Base-by-base conservation (phyloP, 1,140 invertebrate species). In the Andrena cerasifolii region DNA sequence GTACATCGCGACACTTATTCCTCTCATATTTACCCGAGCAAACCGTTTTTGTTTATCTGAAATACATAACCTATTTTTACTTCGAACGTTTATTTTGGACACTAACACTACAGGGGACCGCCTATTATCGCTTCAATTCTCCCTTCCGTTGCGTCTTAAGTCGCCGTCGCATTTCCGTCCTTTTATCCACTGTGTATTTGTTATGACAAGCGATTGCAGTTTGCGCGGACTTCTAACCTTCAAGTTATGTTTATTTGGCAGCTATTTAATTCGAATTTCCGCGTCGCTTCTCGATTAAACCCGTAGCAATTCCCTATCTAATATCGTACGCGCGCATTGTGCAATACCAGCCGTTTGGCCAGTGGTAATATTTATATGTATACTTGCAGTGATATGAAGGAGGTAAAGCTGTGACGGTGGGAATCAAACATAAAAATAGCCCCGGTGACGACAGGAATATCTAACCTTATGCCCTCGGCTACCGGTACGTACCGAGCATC, bases 311-410 rank as follows among this genome's bases (percentile, higher is more conserved):
- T 12, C 21, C 4, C 8, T 58, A 51, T 51, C 4, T 10, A 26
- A 58, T 26, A 56, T 78, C 21, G 26, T 18, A 71, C 31, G 26
- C 56, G 26, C 3, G 24, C 31, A 26, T 40, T 5, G 28, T 21
- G 14, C 12, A 14, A 26, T 53, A 24, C 18, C 14, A 36, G 3
- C 61, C 47, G 2, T 58, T 53, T 26, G n/a, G 54, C 2, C 33
- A 8, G 21, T 47, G 21, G 58, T 67, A 67, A 61, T 16, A 47
- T 65, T 53, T 66, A 31, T 71, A 18, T 56, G 1, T 21, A 47
- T 63, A 53, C 78, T 79, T 80, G 53, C 65, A 87, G 86, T 87
- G 85, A 85, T 87, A 87, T 87, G 86, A 87, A 87, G 85, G 78
- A 70, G 65, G 83, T 74, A 83, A 82, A 74, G 28, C 79, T 78